Base-by-base conservation (phyloP, 2,888 invertebrate genomes). In the Trissolcus japonicus region DNA sequence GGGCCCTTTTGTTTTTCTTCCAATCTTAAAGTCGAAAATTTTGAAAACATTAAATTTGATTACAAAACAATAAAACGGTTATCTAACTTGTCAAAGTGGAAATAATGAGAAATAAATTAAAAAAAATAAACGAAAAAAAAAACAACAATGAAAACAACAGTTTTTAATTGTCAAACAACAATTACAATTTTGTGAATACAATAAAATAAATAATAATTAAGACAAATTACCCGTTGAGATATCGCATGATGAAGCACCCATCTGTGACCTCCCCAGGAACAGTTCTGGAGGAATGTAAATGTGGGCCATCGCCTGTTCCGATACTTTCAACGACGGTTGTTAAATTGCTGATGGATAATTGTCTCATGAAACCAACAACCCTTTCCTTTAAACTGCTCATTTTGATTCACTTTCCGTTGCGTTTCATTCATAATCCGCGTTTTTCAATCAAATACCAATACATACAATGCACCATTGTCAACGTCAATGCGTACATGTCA, bases 331-430 rank as follows among this genome's bases (percentile, higher is more conserved):
- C 85, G 48, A 85, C 86, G 7, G 83, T 87, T 21, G 86, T 85
- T 73, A 87, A 82, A 62, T 87, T 87, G 73, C 86, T 87, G 83
- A 93, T 93, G 83, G 94, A 94, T 80, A 94, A 89, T 87, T 94
- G 94, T 79, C 94, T 91, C 88, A 94, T 93, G 87, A 94, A 94
- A 79, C 93, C 93, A 78, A 93, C 92, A 81, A 94, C 93, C 88
- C 92, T 91, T 90, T 94, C 93, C 67, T 93, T 90, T 83, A 94
- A 90, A 72, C 93, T 94, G 83, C 94, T 93, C 94, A 94, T 94
- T 68, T 68, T 83, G 74, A 51, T 40, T 51, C 6, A 59, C 25
- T 17, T 43, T 14, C 4, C 11, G 41, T 65, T 62, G 62, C 40
- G 25, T 50, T 50, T 68, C 14, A 57, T n/a, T 48, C 53, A 57